Evolutionary conservation across 1,140 invertebrate genomes (phyloP).

Genomic region (Papilio aristodemus): DNA sequence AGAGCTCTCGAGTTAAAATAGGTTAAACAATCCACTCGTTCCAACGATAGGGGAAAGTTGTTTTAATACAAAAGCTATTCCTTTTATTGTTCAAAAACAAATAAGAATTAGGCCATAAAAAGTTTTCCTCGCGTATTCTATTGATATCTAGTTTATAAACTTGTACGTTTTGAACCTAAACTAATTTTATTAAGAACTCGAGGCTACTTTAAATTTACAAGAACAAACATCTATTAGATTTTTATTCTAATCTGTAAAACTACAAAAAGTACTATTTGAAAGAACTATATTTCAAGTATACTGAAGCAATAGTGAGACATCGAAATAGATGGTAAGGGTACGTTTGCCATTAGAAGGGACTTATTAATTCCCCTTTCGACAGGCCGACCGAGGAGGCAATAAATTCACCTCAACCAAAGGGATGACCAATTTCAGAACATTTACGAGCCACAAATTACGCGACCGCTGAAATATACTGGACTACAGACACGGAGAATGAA

Average conservation of each 20-base stretch:
- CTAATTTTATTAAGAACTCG: not conserved
- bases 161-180: constrained; percentile 13
- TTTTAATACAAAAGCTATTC: constrained; percentile 28
- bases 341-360: constrained; percentile 79
- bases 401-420: constrained; percentile 80
- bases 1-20: constrained; percentile 22
- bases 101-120: constrained; percentile 31
- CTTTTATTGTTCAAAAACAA: constrained; percentile 30
- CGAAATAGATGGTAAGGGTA: constrained; percentile 79
- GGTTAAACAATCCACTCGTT: constrained; percentile 31
- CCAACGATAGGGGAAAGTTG: constrained; percentile 26
- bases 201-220: not conserved
- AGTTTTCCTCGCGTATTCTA: constrained; percentile 13
- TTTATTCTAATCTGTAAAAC: no score
- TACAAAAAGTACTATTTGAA: not conserved
- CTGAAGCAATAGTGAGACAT: constrained; percentile 72
- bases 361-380: constrained; percentile 81
- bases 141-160: constrained; percentile 22
- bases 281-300: constrained; percentile 58
- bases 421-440: constrained; percentile 81
- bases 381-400: constrained; percentile 78
- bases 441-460: constrained; percentile 80
- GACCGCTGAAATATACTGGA: constrained; percentile 78
- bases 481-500: constrained; percentile 57
- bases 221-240: no score